Evolutionary conservation across 2,797 vertebrate genomes (phyloP).

Genomic region (Pelochelys cantorii): DNA sequence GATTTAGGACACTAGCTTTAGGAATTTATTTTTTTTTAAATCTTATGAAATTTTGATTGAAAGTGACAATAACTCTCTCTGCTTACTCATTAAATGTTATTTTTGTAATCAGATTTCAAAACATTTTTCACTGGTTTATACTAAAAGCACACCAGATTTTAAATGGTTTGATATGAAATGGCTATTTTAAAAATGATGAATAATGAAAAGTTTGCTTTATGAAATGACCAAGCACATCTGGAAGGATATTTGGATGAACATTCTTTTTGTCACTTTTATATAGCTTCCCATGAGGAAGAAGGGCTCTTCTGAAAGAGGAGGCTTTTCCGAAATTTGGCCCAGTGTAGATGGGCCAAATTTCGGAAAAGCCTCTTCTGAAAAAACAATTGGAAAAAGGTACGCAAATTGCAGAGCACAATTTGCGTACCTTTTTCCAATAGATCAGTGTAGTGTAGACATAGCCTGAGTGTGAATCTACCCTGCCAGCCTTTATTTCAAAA

Average conservation of each 20-base stretch:
- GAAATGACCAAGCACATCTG: not conserved
- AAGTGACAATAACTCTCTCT: not conserved
- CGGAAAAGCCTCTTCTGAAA: too few relatives aligned
- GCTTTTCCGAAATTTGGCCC: too few relatives aligned
- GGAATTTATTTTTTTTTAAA: not conserved
- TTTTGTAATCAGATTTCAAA: not conserved
- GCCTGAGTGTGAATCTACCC: too few relatives aligned
- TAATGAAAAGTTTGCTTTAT: not conserved
- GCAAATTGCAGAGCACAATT: too few relatives aligned
- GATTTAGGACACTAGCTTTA: not conserved
- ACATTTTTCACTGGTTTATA: not conserved
- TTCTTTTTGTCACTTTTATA: not conserved
- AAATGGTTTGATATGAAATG: not conserved
- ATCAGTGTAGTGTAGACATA: too few relatives aligned
- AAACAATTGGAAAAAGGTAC: too few relatives aligned
- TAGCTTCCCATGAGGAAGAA: not conserved
- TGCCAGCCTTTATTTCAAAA: too few relatives aligned
- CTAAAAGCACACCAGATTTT: not conserved
- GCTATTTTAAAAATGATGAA: not conserved
- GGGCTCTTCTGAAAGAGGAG: too few relatives aligned
- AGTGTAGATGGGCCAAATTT: too few relatives aligned
- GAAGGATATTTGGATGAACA: not conserved
- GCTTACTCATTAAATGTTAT: not conserved
- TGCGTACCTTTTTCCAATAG: too few relatives aligned
- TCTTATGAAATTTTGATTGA: not conserved